A percentile compares a stretch with the other conserved stretches of the same genome.
Conservation (phyloP, 23 tunicate species). For the Botrylloides violaceus region DNA sequence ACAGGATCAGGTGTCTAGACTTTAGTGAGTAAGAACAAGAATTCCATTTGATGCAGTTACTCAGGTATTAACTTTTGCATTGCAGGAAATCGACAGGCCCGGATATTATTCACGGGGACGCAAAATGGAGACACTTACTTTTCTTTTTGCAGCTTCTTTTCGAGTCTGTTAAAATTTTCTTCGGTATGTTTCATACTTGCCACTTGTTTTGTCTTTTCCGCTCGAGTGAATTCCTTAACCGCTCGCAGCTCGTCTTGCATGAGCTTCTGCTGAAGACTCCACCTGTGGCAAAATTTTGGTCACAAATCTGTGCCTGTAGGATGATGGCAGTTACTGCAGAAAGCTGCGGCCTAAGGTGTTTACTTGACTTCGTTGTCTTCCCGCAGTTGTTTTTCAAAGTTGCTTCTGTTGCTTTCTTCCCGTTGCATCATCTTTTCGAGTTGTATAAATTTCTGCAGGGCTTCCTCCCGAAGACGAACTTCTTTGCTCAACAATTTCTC, state of each 20-base stretch:
- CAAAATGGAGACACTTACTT: too few relatives aligned
- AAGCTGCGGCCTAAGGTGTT: too few relatives aligned
- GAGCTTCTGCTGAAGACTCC: constrained; percentile 75
- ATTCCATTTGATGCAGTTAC: too few relatives aligned
- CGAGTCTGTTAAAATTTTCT: constrained; percentile 30
- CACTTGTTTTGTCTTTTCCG: constrained; percentile 38
- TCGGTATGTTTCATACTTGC: constrained; percentile 37
- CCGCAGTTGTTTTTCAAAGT: constrained; percentile 59
- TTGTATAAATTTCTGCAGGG: constrained; percentile 63
- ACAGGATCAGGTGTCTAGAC: too few relatives aligned
- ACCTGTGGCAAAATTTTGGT: too few relatives aligned
- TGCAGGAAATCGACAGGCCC: not conserved
- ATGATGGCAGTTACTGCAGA: too few relatives aligned
- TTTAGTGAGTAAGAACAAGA: too few relatives aligned
- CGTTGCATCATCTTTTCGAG: constrained; percentile 66
- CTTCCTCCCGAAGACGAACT: constrained; percentile 73
- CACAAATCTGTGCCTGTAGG: too few relatives aligned
- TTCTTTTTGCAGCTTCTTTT: constrained; percentile 33
- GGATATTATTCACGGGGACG: too few relatives aligned
- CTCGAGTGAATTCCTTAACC: constrained; percentile 61
- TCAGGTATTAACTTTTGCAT: too few relatives aligned
- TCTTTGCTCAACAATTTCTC: constrained; percentile 72
- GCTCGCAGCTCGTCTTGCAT: constrained; percentile 68
- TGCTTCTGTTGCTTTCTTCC: constrained; percentile 50
- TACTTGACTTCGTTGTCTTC: constrained; percentile 69